Evolutionary conservation across 2,113 vertebrate species (phyloP), one percentile per base, ranked within the genome.

Genomic region (Heterochromis multidens): DNA sequence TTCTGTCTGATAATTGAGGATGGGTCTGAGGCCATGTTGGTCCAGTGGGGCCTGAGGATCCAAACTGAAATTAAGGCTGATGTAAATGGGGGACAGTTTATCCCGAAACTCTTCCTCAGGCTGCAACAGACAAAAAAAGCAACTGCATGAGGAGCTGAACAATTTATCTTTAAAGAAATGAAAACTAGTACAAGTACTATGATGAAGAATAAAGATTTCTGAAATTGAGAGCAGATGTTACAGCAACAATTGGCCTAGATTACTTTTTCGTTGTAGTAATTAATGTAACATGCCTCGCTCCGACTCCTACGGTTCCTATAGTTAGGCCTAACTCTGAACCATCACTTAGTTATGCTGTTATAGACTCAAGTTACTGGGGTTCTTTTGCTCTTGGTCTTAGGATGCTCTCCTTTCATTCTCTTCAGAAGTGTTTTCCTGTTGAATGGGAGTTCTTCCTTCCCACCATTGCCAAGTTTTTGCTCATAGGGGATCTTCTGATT

Each of bases 61-160:
- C 95, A 99, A 95, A 65, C 96, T 97, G 93, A 98, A 98, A 94
- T 97, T 97, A 25, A 99, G 96, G 12, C 96, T 94, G 19, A 99
- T 93, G 80, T 95, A 94, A 92, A 99, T 97, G 8, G 97, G 96
- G 7, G 97, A 98, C 33, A 99, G 96, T 94, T 98, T 98, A 90
- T 99, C 98, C 88, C 97, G 96, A 89, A 99, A 99, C 80, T 98
- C 97, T 2, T 96, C 96, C 82, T 98, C 98, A 1, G 94, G 95
- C 98, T 98, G 92, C 25, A 85, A 81, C 33, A 89, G 21, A 84
- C 40, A 70, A 70, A n/a, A 87, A 17, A 86, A 10, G 0, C n/a
- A 35, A 25, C 14, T 8, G 9, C 8, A 27, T 79, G 8, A 85
- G 31, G 8, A 65, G 70, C 13, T 40, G 16, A 78, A 0, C 7